Evolutionary conservation across 2,888 invertebrate genomes (phyloP).

Genomic region (Caenorhabditis sp.): DNA sequence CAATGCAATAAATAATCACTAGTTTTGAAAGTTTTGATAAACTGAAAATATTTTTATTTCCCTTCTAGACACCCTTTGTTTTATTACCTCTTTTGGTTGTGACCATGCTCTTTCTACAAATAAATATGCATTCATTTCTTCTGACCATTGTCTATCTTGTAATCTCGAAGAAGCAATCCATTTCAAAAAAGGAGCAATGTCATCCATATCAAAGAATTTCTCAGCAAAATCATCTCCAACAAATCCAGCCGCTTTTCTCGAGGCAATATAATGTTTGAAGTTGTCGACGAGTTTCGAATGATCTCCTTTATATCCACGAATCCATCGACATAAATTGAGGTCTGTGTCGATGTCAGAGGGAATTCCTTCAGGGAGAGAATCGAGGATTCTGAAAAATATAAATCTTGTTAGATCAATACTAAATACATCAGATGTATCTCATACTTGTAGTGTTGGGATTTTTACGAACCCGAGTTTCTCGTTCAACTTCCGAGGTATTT

Average conservation of each 20-base stretch:
- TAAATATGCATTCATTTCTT: constrained; percentile 55
- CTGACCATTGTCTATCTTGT: constrained; percentile 50
- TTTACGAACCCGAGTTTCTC: no score
- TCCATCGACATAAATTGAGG: constrained; percentile 55
- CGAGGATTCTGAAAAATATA: constrained; percentile 20
- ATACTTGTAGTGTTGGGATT: no score
- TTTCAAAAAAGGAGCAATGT: constrained; percentile 42
- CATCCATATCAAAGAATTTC: constrained; percentile 45
- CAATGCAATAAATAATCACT: constrained; percentile 57
- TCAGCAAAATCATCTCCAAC: constrained; percentile 46
- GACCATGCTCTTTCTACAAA: constrained; percentile 60
- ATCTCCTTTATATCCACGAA: constrained; percentile 52
- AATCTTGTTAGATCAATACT: constrained; percentile 2
- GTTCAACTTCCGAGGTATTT: no score
- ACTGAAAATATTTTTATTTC: constrained; percentile 47
- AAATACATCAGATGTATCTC: no score
- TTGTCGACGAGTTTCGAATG: constrained; percentile 41
- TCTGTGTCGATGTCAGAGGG: constrained; percentile 59
- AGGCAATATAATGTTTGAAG: constrained; percentile 49
- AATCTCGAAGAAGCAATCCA: constrained; percentile 53
- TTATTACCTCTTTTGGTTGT: constrained; percentile 59
- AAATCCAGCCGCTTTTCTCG: constrained; percentile 54
- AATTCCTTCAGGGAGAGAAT: constrained; percentile 42
- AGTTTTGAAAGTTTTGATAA: constrained; percentile 58
- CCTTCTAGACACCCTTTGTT: no score